Conservation (phyloP, 2,888 invertebrate species). For the Malthinus seriepunctatus region DNA sequence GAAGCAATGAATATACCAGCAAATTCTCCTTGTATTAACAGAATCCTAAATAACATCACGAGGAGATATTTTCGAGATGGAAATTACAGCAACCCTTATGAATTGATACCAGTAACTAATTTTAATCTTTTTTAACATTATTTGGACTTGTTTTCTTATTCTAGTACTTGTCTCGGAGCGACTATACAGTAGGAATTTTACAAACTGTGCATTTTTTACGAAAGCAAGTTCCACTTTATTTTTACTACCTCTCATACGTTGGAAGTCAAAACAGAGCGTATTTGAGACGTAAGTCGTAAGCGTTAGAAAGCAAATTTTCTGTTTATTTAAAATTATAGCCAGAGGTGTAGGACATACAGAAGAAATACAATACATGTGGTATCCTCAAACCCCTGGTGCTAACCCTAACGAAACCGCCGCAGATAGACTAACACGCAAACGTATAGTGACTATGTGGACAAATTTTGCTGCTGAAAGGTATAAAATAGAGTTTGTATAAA, state of each 20-base stretch:
- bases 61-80: background rate
- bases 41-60: background rate
- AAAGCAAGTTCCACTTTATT: slow-evolving; percentile 1
- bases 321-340: background rate
- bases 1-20: background rate
- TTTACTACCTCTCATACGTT: slow-evolving; percentile 9
- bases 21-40: background rate
- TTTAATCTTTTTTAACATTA: no score
- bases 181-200: slow-evolving; percentile 11
- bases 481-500: no score
- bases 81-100: no score
- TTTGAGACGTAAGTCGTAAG: background rate
- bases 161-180: slow-evolving; percentile 23
- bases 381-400: background rate
- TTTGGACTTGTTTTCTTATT: background rate
- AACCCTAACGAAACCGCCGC: background rate
- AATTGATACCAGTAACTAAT: slow-evolving; percentile 13
- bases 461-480: slow-evolving; percentile 15
- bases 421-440: slow-evolving; percentile 2
- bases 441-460: slow-evolving; percentile 10
- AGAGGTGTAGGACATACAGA: slow-evolving; percentile 14
- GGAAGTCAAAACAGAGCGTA: background rate
- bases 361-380: background rate
- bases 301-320: background rate
- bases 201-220: slow-evolving; percentile 8